phyloP scores from a whole-genome alignment of 2,797 vertebrate genomes.

The Premnoplex brunnescens region DNA sequence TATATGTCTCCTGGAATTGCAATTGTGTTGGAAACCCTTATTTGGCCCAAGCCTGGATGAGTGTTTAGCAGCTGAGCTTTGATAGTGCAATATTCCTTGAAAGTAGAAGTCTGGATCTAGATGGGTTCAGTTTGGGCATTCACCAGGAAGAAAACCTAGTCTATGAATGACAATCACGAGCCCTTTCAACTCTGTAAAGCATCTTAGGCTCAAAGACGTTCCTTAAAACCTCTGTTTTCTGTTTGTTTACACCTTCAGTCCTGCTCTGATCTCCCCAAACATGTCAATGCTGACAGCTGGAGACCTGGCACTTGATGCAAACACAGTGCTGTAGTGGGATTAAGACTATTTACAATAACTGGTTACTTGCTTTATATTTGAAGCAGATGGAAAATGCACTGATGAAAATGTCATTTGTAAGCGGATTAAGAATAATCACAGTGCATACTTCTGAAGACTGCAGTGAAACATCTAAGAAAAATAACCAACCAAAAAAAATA shows the following conservation, averaged over 20 bases:
- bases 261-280: background rate
- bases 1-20: background rate
- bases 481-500: background rate
- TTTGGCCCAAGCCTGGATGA: rapidly evolving
- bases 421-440: background rate
- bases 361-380: constrained; percentile 12
- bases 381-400: background rate
- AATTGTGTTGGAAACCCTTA: background rate
- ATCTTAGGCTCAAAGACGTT: background rate
- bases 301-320: background rate
- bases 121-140: background rate
- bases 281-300: background rate
- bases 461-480: background rate
- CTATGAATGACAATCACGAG: background rate
- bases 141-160: background rate
- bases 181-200: background rate
- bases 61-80: background rate
- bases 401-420: background rate
- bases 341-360: constrained; percentile 39
- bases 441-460: background rate
- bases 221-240: background rate
- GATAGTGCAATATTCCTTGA: background rate
- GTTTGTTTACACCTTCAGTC: constrained; percentile 3
- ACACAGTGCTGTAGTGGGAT: constrained; percentile 4
- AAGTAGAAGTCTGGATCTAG: background rate